Percentiles rank a stretch among this genome's conserved stretches.
These are phyloP conservation scores for Anoplolepis gracilipes DNA, from an alignment of 1,140 invertebrate genomes.

Conservation along the genomic window DNA sequence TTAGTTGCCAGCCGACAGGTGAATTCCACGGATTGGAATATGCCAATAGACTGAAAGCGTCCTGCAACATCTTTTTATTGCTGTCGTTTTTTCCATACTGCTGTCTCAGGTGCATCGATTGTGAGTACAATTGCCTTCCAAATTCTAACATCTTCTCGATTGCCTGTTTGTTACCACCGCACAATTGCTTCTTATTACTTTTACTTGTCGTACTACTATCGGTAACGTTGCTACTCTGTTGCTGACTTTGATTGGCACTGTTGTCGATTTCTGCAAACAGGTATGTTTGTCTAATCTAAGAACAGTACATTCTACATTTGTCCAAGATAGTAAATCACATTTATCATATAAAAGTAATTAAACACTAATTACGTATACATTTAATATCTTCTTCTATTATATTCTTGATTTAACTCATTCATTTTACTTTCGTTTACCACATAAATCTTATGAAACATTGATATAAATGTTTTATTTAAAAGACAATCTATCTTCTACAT, in stretches of 20 bases:
- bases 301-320: background rate
- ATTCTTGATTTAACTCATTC: background rate
- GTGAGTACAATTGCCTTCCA: constrained; percentile 96
- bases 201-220: constrained; percentile 76
- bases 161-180: constrained; percentile 92
- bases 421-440: background rate
- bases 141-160: constrained; percentile 97
- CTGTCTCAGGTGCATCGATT: constrained; percentile 94
- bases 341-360: background rate
- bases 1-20: constrained; percentile 97
- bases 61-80: constrained; percentile 97
- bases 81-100: constrained; percentile 94
- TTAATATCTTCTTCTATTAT: background rate
- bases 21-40: constrained; percentile 99
- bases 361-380: background rate
- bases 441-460: background rate
- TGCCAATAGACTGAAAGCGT: constrained; percentile 98
- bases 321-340: no score
- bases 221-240: constrained; percentile 69
- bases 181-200: constrained; percentile 87
- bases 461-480: background rate
- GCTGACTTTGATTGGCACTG: constrained; percentile 79
- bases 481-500: background rate
- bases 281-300: background rate
- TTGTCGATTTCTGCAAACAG: constrained; percentile 84